Base-by-base conservation (phyloP, 2,797 vertebrate genomes). In the Cygnus olor region DNA sequence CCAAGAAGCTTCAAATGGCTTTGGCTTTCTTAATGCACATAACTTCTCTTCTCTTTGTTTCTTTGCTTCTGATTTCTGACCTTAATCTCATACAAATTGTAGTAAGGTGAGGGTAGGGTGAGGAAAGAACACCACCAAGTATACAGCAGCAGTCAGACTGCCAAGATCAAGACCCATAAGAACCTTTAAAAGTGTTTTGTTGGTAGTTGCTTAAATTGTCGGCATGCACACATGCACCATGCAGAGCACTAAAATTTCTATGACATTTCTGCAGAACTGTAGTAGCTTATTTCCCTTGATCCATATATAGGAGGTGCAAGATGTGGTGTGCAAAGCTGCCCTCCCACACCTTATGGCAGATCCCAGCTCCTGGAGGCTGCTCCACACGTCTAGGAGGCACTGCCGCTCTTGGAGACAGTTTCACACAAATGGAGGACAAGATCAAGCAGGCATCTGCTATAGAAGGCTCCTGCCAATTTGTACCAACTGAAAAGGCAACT, bases 21-120 rank as follows among this genome's bases (percentile, higher is more conserved):
- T 45, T 73, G 51, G 60, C 14, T 71, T 66, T 61, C 57, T 85
- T 85, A 36, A 69, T 7, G 8, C 11, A 65, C 22, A 3, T 30
- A 47, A 57, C 49, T 74, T 74, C 44, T 87, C 56, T 74, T 74
- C 49, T 87, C 56, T 91, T 85, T 83, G 38, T 68, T 94, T 78
- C 40, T 28, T 47, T 65, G 77, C 44, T 64, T 69, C 68, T 80
- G 40, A 82, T 89, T 85, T 74, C 68, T 87, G 69, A 60, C 36
- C 42, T 22, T 68, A 82, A 89, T 45, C 13, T 56, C 19, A 42
- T 16, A 79, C 4, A 77, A 47, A 60, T 27, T 51, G 49, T 27
- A 27, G 25, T 27, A 25, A 27, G 25, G 49, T 51, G 25, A 51
- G 49, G 25, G 49, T 51, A 27, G 49, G 49, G 25, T 51, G 49